These are phyloP conservation scores for Chloroclystis v-ata DNA, from an alignment of 2,888 invertebrate genomes.

Conservation along the genomic window DNA sequence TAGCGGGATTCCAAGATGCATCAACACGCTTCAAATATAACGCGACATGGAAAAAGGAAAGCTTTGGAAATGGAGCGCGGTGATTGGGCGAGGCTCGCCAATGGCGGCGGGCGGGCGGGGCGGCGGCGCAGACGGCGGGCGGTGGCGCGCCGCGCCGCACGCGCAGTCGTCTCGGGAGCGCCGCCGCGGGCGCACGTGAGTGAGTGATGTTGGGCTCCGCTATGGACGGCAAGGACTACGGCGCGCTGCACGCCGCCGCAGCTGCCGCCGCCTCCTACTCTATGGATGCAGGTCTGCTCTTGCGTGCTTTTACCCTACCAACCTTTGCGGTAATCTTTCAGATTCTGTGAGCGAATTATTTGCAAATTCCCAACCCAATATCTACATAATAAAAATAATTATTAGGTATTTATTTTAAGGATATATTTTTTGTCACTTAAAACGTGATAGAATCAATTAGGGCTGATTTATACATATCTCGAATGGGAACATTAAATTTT, in stretches of 20 bases:
- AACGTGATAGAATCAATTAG: no score
- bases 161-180: not conserved
- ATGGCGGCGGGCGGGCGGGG: constrained; percentile 59
- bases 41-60: constrained; percentile 73
- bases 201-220: constrained; percentile 66
- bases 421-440: no score
- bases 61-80: constrained; percentile 72
- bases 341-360: no score
- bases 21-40: constrained; percentile 74
- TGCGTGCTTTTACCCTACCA: not conserved
- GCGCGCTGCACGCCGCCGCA: constrained; percentile 70
- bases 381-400: no score
- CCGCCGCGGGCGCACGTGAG: constrained; percentile 32
- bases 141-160: constrained; percentile 19
- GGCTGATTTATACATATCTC: no score
- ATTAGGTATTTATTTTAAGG: no score
- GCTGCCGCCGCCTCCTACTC: constrained; percentile 68
- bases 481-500: no score
- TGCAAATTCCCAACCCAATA: no score
- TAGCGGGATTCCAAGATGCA: constrained; percentile 43
- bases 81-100: constrained; percentile 70
- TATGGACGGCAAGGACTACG: constrained; percentile 75
- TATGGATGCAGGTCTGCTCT: constrained; percentile 52
- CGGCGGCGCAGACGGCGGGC: constrained; percentile 45
- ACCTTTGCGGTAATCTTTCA: no score